A percentile compares a stretch with the other conserved stretches of the same genome.
Conservation (phyloP, 2,797 vertebrate species). For the Bryconaethiops microstoma region DNA sequence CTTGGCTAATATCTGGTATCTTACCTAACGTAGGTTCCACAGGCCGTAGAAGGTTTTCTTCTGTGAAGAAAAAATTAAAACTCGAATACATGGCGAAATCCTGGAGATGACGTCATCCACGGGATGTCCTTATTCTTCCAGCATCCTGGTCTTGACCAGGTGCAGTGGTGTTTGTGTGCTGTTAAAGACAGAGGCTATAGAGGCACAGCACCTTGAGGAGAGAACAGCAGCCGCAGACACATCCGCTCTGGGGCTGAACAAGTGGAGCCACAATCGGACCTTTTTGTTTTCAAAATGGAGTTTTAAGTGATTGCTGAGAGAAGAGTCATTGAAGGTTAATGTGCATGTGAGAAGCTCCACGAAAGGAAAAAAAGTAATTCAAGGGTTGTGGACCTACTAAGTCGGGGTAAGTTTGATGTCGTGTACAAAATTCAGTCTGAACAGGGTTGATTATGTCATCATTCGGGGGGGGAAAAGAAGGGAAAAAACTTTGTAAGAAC, state of each 20-base stretch:
- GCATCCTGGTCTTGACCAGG: conserved; percentile 36
- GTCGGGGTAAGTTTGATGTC: conserved; percentile 75
- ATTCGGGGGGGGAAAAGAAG: conserved; percentile 68
- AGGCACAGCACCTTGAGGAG: conserved; percentile 43
- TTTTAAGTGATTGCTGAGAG: conserved; percentile 71
- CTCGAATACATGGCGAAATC: conserved; percentile 63
- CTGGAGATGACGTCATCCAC: conserved; percentile 56
- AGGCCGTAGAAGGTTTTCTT: conserved; percentile 96
- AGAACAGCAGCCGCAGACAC: conserved; percentile 51
- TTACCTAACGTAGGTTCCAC: conserved; percentile 86
- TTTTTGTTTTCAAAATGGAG: conserved; percentile 62
- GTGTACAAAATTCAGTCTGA: conserved; percentile 80
- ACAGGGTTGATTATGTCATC: conserved; percentile 84
- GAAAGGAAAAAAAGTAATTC: conserved; percentile 56
- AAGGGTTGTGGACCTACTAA: conserved; percentile 54
- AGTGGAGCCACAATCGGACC: conserved; percentile 56
- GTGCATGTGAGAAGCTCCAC: conserved; percentile 88
- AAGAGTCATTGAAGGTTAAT: conserved; percentile 72
- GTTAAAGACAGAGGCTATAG: conserved; percentile 48
- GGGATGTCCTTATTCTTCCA: conserved; percentile 61
- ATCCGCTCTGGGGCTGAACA: conserved; percentile 62
- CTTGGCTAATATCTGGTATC: not conserved
- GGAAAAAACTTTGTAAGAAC: conserved; percentile 87
- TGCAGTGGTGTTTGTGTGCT: conserved; percentile 38
- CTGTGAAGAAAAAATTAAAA: conserved; percentile 92